Conservation (phyloP, 1,140 invertebrate species). For the Pseudomyrmex flavicornis region DNA sequence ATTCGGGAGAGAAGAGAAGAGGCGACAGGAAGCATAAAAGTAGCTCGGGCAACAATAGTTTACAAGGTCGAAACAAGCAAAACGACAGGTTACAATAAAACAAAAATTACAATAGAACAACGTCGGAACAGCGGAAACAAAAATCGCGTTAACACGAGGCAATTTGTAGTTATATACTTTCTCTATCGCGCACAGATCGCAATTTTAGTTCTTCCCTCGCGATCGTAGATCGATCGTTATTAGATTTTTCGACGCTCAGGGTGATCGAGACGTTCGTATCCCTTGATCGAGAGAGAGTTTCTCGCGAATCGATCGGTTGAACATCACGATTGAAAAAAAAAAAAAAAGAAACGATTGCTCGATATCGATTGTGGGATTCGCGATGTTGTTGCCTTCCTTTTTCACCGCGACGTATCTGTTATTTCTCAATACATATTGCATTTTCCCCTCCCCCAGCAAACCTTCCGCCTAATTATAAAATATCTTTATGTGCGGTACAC, state of each 20-base stretch:
- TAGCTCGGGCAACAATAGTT: conserved; percentile 52
- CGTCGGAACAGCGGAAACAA: conserved; percentile 56
- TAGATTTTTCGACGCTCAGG: conserved; percentile 65
- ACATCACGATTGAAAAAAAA: background rate
- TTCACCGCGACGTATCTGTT: conserved; percentile 66
- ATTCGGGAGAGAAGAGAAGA: conserved; percentile 66
- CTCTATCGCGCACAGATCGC: conserved; percentile 52
- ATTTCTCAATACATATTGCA: conserved; percentile 59
- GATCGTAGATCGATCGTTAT: conserved; percentile 65
- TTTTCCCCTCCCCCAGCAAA: conserved; percentile 46
- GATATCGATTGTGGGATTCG: conserved; percentile 60
- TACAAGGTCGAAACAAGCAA: conserved; percentile 39
- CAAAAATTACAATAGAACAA: conserved; percentile 8
- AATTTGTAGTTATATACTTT: conserved; percentile 53
- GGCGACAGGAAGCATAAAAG: conserved; percentile 66
- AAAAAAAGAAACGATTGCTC: background rate
- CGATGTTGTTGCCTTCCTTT: conserved; percentile 55
- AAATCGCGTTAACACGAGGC: conserved; percentile 63
- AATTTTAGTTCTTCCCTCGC: conserved; percentile 62
- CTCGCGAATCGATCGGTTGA: background rate
- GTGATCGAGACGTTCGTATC: conserved; percentile 35
- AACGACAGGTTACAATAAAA: conserved; percentile 14
- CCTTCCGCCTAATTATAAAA: conserved; percentile 48
- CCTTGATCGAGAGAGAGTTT: conserved; percentile 57
- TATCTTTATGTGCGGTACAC: conserved; percentile 37